Base-by-base conservation (phyloP, 1,140 invertebrate genomes). In the Drosophila trapezifrons region DNA sequence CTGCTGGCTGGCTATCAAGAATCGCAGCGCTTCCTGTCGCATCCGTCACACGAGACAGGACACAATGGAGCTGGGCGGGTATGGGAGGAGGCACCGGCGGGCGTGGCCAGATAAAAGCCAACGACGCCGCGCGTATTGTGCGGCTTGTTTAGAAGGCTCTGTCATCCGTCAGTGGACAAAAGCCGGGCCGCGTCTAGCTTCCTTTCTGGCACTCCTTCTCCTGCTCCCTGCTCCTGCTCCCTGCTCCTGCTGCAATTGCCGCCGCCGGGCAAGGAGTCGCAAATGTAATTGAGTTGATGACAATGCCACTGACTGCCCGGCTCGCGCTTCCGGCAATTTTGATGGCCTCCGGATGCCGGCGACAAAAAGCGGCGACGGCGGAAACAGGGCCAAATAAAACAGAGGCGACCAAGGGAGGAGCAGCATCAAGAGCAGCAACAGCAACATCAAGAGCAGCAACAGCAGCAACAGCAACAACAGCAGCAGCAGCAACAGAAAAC, bases 241-340 rank as follows among this genome's bases (percentile, higher is more conserved):
- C 12, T 25, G 15, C 12, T 13, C 12, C 46, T 25, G 43, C 32
- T 73, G 56, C 69, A 67, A 67, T 78, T 78, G 78, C 62, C 74
- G 76, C 52, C 56, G 71, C 32, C 32, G 32, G 52, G 67, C 57
- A 67, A 59, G 69, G 69, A 67, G 73, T 76, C 56, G 73, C 60
- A 75, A 86, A 85, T 86, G 82, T 86, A 86, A 86, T 86, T 87
- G 82, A 86, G 82, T 86, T 86, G 82, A 86, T 78, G 82, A 76
- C 73, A 76, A 76, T 75, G 73, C 52, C 74, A 59, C 72, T 59
- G 72, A 45, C 79, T 81, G 67, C 47, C 67, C 70, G 72, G 62
- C 71, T 69, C 62, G 63, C 67, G 82, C 83, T 87, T 86, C 82
- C 82, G 82, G 71, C 71, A 82, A 72, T 85, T 86, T 82, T 86